phyloP scores from a whole-genome alignment of 2,797 vertebrate genomes.

The Halcyon badia region DNA sequence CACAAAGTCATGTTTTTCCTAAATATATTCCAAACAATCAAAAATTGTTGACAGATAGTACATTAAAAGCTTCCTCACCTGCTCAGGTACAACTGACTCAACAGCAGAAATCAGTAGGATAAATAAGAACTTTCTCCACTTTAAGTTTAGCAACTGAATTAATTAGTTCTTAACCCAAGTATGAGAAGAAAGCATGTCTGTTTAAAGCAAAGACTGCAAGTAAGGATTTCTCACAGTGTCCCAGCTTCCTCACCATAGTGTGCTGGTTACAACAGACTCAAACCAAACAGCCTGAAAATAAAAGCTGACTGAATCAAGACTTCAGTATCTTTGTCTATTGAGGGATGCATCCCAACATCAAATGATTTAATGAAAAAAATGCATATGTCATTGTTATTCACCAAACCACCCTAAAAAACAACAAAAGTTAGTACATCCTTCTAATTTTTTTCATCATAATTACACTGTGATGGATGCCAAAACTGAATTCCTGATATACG shows the following conservation, averaged over 20 bases:
- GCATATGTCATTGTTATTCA: neutral
- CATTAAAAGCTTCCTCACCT: neutral
- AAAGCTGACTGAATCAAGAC: neutral
- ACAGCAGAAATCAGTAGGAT: neutral
- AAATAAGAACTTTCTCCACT: neutral
- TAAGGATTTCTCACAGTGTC: neutral
- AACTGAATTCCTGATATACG: neutral
- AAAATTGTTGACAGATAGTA: neutral
- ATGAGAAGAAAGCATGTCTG: fast-evolving
- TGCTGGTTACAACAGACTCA: neutral
- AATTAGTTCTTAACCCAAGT: neutral
- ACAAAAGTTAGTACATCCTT: neutral
- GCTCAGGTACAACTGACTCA: neutral
- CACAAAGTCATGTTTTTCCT: neutral
- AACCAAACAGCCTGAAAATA: neutral
- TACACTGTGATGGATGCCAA: neutral
- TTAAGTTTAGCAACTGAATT: neutral
- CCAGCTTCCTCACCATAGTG: neutral
- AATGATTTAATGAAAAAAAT: neutral
- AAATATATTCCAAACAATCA: neutral
- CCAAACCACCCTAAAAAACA: neutral
- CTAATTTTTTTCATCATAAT: neutral
- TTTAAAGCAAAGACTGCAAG: neutral
- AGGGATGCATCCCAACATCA: neutral
- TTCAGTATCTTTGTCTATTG: neutral